Base-by-base conservation (phyloP, 2,113 vertebrate genomes). In the Nyctibius bracteatus region DNA sequence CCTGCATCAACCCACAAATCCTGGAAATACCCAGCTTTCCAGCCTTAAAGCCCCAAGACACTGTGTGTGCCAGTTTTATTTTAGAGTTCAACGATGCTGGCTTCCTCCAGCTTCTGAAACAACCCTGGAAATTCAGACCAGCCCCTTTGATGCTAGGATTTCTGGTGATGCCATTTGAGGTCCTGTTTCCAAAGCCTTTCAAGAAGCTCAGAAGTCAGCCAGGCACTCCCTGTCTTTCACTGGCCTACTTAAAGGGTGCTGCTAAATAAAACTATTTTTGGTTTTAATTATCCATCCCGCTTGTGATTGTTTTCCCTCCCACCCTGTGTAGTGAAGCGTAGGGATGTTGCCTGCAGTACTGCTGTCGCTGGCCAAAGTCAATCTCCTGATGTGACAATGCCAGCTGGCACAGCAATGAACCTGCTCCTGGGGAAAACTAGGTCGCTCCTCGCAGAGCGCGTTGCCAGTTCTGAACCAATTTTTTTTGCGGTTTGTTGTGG, bases 341-440 rank as follows among this genome's bases (percentile, higher is more conserved):
- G 83, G 68, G 88, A 43, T 25, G 83, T 9, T 95, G 92, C 87
- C 81, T 59, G 44, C 88, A 73, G n/a, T 81, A 18, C 73, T 80
- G 86, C 43, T 54, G 90, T 68, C 27, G 78, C 88, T 93, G 92
- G 80, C 92, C 86, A n/a, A 81, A 95, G 82, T 86, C 88, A 57
- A 17, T 93, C 71, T 96, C 94, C 91, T 83, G 85, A 89, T 35
- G 78, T 47, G 70, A 87, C n/a, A n/a, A n/a, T 0, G 33, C 94
- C 85, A 96, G 92, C 94, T 96, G 89, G 94, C 80, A 47, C 9
- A 63, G 88, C 25, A 66, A 71, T 67, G 88, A 96, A 85, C 89
- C 61, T 37, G 75, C 85, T 94, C 90, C 86, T 27, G 35, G 39
- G 72, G 25, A 82, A 84, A 97, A 93, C 71, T 93, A 81, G 96